Conservation (phyloP, 2,113 vertebrate genomes). For the Ptyas mucosa region DNA sequence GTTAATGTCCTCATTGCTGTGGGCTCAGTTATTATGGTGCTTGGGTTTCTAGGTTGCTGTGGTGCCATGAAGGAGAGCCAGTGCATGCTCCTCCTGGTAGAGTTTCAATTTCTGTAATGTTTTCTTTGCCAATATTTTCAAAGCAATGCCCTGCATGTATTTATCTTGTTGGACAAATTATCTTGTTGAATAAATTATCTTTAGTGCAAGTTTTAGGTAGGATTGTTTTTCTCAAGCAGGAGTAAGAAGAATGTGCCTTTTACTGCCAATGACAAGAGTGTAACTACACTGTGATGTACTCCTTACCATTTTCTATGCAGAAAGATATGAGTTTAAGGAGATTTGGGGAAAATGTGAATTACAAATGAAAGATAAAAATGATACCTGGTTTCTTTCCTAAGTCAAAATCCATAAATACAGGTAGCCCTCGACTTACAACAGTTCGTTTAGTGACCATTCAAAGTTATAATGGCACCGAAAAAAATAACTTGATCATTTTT, state of each 20-base stretch:
- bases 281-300: background rate
- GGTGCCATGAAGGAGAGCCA: slow-evolving; percentile 82
- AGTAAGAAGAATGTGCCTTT: background rate
- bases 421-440: background rate
- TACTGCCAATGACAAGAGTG: background rate
- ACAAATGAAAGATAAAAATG: background rate
- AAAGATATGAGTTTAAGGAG: background rate
- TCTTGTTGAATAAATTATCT: background rate
- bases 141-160: background rate
- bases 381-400: background rate
- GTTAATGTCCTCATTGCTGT: slow-evolving; percentile 68
- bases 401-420: background rate
- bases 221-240: background rate
- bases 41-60: slow-evolving; percentile 88
- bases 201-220: background rate
- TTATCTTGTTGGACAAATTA: background rate
- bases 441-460: background rate
- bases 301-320: background rate
- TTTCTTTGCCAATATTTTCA: background rate
- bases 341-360: background rate
- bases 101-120: slow-evolving; percentile 16
- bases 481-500: background rate
- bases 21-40: slow-evolving; percentile 78
- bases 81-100: slow-evolving; percentile 85
- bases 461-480: background rate